phyloP scores from a whole-genome alignment of 2,797 vertebrate species.

The Euphonia xanthogaster region DNA sequence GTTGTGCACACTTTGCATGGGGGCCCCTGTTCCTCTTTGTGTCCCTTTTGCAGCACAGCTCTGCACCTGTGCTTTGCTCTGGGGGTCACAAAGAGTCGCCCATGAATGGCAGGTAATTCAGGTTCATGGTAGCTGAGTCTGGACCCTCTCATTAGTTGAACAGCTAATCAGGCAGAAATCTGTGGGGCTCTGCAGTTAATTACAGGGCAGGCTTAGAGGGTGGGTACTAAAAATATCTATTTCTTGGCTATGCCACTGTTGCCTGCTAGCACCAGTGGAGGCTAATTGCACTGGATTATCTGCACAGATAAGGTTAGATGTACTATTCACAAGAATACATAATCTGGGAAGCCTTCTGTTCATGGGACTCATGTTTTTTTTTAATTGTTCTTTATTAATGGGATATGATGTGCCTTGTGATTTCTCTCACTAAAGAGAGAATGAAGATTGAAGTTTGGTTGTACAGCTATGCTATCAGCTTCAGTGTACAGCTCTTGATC shows the following conservation, averaged over 20 bases:
- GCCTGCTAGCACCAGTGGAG: neutral
- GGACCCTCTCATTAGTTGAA: constrained; percentile 18
- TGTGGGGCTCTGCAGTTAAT: constrained; percentile 20
- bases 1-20: neutral
- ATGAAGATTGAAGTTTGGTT: neutral
- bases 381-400: neutral
- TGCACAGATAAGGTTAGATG: neutral
- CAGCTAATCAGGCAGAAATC: constrained; percentile 38
- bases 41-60: neutral
- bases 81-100: neutral
- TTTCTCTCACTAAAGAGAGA: neutral
- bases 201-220: neutral
- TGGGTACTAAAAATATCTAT: neutral
- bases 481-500: neutral
- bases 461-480: neutral
- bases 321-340: neutral
- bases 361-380: neutral
- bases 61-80: constrained; percentile 31
- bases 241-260: neutral
- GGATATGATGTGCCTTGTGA: neutral
- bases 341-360: neutral
- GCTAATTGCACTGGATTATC: neutral
- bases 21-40: constrained; percentile 1
- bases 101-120: neutral
- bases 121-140: neutral